phyloP scores from a whole-genome alignment of 2,888 invertebrate genomes.

The Phyllotreta cruciferae region DNA sequence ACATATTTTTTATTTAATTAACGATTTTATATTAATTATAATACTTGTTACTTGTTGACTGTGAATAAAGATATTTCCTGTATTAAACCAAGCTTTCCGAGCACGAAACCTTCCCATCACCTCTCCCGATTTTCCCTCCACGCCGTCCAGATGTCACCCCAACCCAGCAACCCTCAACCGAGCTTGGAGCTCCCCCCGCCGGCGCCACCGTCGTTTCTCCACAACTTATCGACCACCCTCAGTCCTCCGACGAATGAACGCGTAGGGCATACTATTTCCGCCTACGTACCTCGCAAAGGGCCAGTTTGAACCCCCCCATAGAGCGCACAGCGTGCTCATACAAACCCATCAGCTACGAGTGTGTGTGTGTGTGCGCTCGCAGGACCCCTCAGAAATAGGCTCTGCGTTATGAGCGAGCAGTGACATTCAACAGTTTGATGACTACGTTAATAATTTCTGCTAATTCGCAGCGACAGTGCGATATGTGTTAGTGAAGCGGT shows the following conservation, averaged over 20 bases:
- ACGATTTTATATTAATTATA: conserved; percentile 16
- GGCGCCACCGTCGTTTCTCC: conserved; percentile 37
- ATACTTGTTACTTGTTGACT: conserved; percentile 28
- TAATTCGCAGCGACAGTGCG: conserved; percentile 48
- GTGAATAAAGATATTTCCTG: conserved; percentile 24
- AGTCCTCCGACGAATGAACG: conserved; percentile 12
- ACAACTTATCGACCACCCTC: conserved; percentile 53
- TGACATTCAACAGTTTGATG: conserved; percentile 56
- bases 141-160: conserved; percentile 16
- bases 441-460: conserved; percentile 55
- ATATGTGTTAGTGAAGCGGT: conserved; percentile 53
- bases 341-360: conserved; percentile 33
- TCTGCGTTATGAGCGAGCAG: conserved; percentile 21
- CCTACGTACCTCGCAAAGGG: conserved; percentile 55
- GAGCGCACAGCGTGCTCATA: conserved; percentile 32
- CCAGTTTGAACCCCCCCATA: conserved; percentile 39
- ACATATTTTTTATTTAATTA: conserved; percentile 18
- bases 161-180: not conserved
- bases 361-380: conserved; percentile 33
- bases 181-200: conserved; percentile 16
- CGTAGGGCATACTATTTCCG: conserved; percentile 52
- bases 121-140: not conserved
- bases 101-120: not conserved
- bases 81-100: not conserved
- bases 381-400: not conserved